Percentiles rank a stretch among this genome's conserved stretches.
phyloP scores from a whole-genome alignment of 2,888 invertebrate species.

The Dugesia japonica region DNA sequence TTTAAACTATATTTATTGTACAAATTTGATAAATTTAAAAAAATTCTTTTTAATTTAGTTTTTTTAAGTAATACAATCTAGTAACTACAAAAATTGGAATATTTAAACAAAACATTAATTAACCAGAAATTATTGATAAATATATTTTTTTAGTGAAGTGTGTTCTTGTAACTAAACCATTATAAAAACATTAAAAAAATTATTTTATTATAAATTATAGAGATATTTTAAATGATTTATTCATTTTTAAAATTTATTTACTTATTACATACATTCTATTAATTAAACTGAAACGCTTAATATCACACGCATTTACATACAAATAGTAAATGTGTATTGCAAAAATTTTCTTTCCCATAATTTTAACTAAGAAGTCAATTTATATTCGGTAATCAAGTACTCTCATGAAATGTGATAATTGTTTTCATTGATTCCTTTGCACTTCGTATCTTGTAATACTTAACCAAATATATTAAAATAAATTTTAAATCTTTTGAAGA shows the following conservation, averaged over 20 bases:
- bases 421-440: constrained; percentile 20
- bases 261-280: constrained; percentile 13
- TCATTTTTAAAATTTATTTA: background rate
- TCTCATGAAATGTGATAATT: background rate
- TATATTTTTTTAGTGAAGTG: background rate
- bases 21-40: no score
- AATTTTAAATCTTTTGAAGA: no score
- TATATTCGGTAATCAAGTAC: constrained; percentile 20
- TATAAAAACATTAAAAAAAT: background rate
- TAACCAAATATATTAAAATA: no score
- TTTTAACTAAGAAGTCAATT: background rate
- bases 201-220: background rate
- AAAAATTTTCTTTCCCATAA: constrained; percentile 16
- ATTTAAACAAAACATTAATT: background rate
- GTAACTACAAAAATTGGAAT: background rate
- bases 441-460: background rate
- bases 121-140: no score
- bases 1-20: no score
- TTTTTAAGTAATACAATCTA: background rate
- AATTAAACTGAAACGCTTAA: background rate
- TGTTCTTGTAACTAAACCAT: no score
- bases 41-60: no score
- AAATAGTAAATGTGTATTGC: background rate
- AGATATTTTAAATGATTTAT: background rate
- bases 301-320: constrained; percentile 13